Evolutionary conservation across 2,113 vertebrate species (phyloP).

Genomic region (Ariopsis seemanni): DNA sequence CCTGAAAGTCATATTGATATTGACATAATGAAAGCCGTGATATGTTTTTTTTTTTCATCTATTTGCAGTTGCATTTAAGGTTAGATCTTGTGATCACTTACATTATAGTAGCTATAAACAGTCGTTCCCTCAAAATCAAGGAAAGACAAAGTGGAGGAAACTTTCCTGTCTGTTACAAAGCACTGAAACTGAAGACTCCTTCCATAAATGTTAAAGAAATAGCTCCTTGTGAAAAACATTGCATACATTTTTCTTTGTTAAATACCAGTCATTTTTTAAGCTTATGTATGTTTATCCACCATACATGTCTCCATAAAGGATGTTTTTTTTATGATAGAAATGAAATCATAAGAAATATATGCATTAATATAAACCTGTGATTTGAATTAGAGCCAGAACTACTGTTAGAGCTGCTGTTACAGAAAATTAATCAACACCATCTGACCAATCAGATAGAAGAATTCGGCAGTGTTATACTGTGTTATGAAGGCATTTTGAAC

Average conservation of each 20-base stretch:
- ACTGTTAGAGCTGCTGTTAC: neutral
- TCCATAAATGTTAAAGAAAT: neutral
- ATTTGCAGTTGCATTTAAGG: neutral
- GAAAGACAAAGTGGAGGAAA: too few species aligned
- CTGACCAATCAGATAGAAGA: too few species aligned
- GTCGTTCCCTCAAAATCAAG: neutral
- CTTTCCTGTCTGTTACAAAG: too few species aligned
- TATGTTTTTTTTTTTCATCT: neutral
- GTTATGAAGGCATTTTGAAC: too few species aligned
- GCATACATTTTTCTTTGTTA: neutral
- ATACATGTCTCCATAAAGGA: neutral
- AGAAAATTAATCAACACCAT: too few species aligned
- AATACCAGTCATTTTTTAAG: neutral
- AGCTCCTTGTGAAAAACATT: too few species aligned
- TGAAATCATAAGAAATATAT: neutral
- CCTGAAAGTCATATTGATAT: too few species aligned
- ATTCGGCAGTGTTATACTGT: too few species aligned
- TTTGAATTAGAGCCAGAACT: neutral
- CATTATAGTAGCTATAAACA: neutral
- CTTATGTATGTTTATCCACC: neutral
- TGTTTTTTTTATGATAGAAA: neutral
- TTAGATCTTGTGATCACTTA: neutral
- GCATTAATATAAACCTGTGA: neutral
- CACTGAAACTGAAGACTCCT: neutral
- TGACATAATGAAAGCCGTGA: neutral